Evolutionary conservation across 2,797 vertebrate species (phyloP).

Genomic region (Borostomias antarcticus): DNA sequence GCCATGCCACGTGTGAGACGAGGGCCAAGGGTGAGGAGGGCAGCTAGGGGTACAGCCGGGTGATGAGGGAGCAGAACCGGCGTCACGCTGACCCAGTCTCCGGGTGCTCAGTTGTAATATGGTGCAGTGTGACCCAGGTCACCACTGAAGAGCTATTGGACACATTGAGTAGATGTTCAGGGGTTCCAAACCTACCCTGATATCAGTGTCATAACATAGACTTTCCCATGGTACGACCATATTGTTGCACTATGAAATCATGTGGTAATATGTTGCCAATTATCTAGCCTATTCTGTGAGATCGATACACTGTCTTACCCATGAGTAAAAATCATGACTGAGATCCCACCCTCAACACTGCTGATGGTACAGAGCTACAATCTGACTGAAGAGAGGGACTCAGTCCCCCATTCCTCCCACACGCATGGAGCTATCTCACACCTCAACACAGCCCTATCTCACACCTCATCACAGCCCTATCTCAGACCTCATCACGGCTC

Average conservation of each 20-base stretch:
- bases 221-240: neutral
- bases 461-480: neutral
- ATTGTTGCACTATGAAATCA: neutral
- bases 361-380: neutral
- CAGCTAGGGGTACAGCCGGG: neutral
- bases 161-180: neutral
- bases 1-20: slow-evolving; percentile 32
- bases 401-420: too few relatives aligned
- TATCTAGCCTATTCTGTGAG: neutral
- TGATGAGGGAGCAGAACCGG: neutral
- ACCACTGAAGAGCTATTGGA: neutral
- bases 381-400: neutral
- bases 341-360: neutral
- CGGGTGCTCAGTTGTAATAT: neutral
- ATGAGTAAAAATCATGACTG: neutral
- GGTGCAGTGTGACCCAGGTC: neutral
- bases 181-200: neutral
- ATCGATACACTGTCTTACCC: neutral
- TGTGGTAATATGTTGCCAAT: neutral
- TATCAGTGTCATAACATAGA: neutral
- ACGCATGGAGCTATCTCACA: neutral
- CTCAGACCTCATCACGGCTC: too few relatives aligned
- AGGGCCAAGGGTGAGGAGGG: slow-evolving; percentile 50
- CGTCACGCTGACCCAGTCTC: neutral
- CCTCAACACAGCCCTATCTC: neutral